Evolutionary conservation across 2,888 invertebrate species (phyloP).

Genomic region (Plebejus anna): DNA sequence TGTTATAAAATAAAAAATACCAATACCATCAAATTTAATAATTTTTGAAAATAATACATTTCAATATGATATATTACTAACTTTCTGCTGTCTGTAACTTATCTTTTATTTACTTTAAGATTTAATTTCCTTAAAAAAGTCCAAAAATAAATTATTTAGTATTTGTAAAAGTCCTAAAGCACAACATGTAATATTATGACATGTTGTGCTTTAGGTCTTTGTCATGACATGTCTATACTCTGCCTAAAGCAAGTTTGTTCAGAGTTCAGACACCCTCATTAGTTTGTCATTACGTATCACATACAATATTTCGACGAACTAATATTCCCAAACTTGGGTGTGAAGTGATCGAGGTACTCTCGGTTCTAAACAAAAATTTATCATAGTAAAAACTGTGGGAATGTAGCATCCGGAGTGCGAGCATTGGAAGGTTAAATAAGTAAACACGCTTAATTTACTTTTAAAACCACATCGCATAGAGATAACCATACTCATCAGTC

Average conservation of each 20-base stretch:
- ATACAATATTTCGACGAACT: conserved; percentile 4
- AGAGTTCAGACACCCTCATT: neutral
- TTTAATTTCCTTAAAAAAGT: too few relatives aligned
- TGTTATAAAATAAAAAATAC: too few relatives aligned
- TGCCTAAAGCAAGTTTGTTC: neutral
- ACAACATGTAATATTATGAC: too few relatives aligned
- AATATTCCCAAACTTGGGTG: conserved; percentile 16
- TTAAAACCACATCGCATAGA: neutral
- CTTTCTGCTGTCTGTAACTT: too few relatives aligned
- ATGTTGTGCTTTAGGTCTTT: too few relatives aligned
- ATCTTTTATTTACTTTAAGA: too few relatives aligned
- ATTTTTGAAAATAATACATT: too few relatives aligned
- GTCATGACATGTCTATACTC: too few relatives aligned
- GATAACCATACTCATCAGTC: neutral
- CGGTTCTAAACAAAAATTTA: conserved; percentile 5
- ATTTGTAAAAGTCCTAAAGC: too few relatives aligned
- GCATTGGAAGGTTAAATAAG: conserved; percentile 1
- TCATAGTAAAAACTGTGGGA: conserved; percentile 20
- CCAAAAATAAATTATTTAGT: too few relatives aligned
- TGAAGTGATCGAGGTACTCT: conserved; percentile 15
- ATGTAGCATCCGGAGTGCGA: neutral
- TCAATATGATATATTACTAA: too few relatives aligned
- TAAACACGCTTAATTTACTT: neutral
- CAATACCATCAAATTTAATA: too few relatives aligned
- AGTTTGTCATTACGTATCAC: conserved; percentile 4